These are phyloP conservation scores for Melikaiella ostensackeni DNA, from an alignment of 2,888 invertebrate species.

Conservation along the genomic window DNA sequence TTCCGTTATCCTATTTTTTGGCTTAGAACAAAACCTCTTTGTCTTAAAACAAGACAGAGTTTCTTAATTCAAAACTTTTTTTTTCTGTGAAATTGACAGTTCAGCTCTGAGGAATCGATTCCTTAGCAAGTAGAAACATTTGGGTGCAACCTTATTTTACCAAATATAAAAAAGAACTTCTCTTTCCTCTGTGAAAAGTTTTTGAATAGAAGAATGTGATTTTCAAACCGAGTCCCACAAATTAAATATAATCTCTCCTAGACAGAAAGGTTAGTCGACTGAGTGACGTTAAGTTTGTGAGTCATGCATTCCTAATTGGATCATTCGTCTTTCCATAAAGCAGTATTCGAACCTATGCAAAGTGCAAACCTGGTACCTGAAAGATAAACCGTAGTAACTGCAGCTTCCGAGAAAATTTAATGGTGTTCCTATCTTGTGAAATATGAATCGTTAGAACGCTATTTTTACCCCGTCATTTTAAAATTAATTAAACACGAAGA, in stretches of 20 bases:
- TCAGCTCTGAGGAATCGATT: too few species aligned
- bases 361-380: slow-evolving; percentile 13
- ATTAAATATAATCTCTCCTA: not conserved
- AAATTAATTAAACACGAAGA: slow-evolving; percentile 36
- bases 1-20: too few species aligned
- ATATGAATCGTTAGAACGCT: slow-evolving; percentile 32
- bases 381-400: slow-evolving; percentile 33
- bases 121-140: too few species aligned
- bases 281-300: not conserved
- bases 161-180: too few species aligned
- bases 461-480: slow-evolving; percentile 28
- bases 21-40: too few species aligned
- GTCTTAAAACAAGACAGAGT: too few species aligned
- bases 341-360: slow-evolving; percentile 16
- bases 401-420: slow-evolving; percentile 30
- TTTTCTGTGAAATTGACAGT: too few species aligned
- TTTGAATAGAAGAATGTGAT: not conserved
- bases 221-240: not conserved
- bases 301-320: slow-evolving; percentile 19
- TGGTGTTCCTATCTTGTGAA: slow-evolving; percentile 36
- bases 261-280: not conserved
- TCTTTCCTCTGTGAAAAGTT: too few species aligned
- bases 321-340: not conserved
- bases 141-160: too few species aligned
- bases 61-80: too few species aligned